phyloP scores from a whole-genome alignment of 2,797 vertebrate genomes.

The Dryobates pubescens region DNA sequence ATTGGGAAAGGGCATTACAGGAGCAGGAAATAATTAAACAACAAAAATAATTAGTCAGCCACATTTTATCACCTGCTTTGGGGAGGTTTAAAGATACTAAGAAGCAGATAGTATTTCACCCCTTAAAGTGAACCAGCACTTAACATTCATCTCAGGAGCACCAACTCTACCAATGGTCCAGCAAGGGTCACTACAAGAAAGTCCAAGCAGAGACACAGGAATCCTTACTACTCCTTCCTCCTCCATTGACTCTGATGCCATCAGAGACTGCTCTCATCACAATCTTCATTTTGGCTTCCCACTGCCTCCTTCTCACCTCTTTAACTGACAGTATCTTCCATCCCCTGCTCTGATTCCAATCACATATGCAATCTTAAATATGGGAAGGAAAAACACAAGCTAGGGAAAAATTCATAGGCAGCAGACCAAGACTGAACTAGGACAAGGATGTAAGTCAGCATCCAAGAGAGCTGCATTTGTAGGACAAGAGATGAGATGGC shows the following conservation, averaged over 20 bases:
- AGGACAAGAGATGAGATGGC: not conserved
- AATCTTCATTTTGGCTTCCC: not conserved
- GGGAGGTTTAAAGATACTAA: not conserved
- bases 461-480: not conserved
- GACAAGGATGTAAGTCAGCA: not conserved
- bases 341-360: not conserved
- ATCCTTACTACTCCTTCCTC: not conserved
- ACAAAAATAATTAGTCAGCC: not conserved
- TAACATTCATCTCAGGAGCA: not conserved
- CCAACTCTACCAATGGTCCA: not conserved
- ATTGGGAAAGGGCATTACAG: not conserved
- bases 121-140: not conserved
- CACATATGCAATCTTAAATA: not conserved
- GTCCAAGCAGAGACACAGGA: not conserved
- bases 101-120: not conserved
- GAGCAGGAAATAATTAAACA: conserved; percentile 28
- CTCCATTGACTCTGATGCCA: not conserved
- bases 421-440: not conserved
- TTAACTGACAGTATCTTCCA: not conserved
- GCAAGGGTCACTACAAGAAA: not conserved
- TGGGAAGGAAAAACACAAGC: not conserved
- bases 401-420: not conserved
- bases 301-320: not conserved
- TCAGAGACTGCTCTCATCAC: not conserved
- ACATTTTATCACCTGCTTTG: not conserved